Base-by-base conservation (phyloP, 2,888 invertebrate species). In the Dryadula phaetusa region DNA sequence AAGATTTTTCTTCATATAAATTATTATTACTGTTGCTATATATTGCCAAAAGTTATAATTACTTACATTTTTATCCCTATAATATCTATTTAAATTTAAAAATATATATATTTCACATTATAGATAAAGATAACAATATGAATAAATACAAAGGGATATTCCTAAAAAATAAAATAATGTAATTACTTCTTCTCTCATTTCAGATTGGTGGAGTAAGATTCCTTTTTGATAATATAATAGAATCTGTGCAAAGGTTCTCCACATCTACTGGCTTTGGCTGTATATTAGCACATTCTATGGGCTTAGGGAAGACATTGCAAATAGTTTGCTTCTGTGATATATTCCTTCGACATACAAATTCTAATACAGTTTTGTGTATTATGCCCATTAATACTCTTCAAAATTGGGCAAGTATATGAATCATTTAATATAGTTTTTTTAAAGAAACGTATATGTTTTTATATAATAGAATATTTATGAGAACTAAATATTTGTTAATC, bases 321-420 rank as follows among this genome's bases (percentile, higher is more conserved):
- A 97, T 99, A 66, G 97, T 99, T 65, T 97, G 98, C 73, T 99
- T 99, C 92, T 97, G 97, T 82, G 99, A 99, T 90, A 96, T 99
- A 78, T 98, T 99, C 87, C 94, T 99, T 76, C 93, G 98, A 62
- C 96, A 98, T 84, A 99, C 99, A 0, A 94, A 94, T 25, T 97
- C 98, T 5, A 97, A 96, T 83, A 97, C 96, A 14, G 97, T 99
- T 0, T 91, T 99, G 44, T 97, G 98, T 81, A 99, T 99, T 74
- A 99, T 99, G 95, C 99, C 99, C 8, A 99, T 99, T 69, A 99
- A 99, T 86, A 99, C 99, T 0, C 93, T 99, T 71, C 99, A 99
- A 87, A 99, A 99, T 91, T 99, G 99, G 99, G 92, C 95, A 82
- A 77, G 87, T 80, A 40, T 40, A 28, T 62, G 7, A n/a, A n/a